These are phyloP conservation scores for Pandemis corylana DNA, from an alignment of 2,888 invertebrate genomes.

Conservation along the genomic window DNA sequence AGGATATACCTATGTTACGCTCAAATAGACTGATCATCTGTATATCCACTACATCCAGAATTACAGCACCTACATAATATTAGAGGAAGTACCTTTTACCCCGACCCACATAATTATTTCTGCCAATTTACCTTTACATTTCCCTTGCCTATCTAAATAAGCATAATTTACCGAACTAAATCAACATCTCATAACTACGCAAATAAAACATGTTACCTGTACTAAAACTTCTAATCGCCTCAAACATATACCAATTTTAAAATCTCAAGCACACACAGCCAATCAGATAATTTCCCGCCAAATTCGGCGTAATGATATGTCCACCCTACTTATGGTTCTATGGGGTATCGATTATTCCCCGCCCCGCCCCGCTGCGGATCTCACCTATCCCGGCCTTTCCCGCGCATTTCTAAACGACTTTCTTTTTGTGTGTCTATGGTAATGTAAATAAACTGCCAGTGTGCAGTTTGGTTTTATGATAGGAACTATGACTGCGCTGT, in stretches of 20 bases:
- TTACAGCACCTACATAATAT: not conserved
- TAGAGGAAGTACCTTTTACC: not conserved
- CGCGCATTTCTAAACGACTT: slow-evolving; percentile 30
- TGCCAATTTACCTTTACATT: not conserved
- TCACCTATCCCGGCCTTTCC: slow-evolving; percentile 34
- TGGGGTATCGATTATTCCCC: slow-evolving; percentile 45
- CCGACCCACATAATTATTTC: not conserved
- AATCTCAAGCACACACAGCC: slow-evolving; percentile 9
- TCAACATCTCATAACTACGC: not conserved
- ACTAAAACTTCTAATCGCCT: not conserved
- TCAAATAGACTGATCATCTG: not conserved
- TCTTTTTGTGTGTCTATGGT: slow-evolving; percentile 8
- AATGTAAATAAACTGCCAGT: slow-evolving; percentile 11
- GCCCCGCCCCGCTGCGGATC: slow-evolving; percentile 39
- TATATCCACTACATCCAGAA: not conserved
- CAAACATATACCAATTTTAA: not conserved
- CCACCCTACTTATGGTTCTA: slow-evolving; percentile 42
- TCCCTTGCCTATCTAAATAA: not conserved
- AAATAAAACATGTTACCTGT: not conserved
- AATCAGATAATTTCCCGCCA: slow-evolving; percentile 27
- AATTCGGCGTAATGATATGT: slow-evolving; percentile 35
- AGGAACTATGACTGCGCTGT: not conserved
- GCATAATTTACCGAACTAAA: not conserved
- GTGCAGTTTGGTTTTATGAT: not conserved
- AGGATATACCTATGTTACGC: not conserved